Base-by-base conservation (phyloP, 2,888 invertebrate genomes). In the Melangyna quadrimaculata region DNA sequence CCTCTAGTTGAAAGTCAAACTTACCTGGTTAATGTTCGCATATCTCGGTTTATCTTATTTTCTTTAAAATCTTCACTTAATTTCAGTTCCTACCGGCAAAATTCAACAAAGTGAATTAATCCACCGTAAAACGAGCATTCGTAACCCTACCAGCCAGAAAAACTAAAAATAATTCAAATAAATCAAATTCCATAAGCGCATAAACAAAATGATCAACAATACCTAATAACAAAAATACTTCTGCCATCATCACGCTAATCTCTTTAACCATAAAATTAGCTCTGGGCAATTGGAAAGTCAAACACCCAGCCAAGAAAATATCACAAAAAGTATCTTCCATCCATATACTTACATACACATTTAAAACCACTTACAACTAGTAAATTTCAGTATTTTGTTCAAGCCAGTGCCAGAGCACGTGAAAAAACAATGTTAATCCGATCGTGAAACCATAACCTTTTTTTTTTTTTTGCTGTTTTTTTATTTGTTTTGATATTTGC, bases 371-470 rank as follows among this genome's bases (percentile, higher is more conserved):
- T 63, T 63, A 14, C 32, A 78, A 70, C 82, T 73, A 63, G 82
- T 70, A 61, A 37, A 57, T 67, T 40, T 78, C 40, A 55, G 75
- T 81, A 51, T 37, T 57, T 70, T n/a, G n/a, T 65, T 29, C 61
- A 32, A 35, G 12, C 19, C 5, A 19, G n/a, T 40, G n/a, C 7
- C 12, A 3, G 51, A 51, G 10, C 67, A 67, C 48, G 57, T 55
- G 43, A 71, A 74, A 71, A 27, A 82, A 45, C 43, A 27, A 79
- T 69, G 67, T 79, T 75, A 24, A 75, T 40, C 71, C 59, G 79
- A 67, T 74, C 70, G 57, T 74, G 70, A 74, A 79, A 79, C 74
- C 71, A 70, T 70, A 63, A 73, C 59, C 55, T 78, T 63, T 63
- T 69, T 63, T 69, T n/a, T n/a, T n/a, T n/a, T n/a, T n/a, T n/a